Percentiles rank a stretch among this genome's conserved stretches.
These are phyloP conservation scores for Pyralis farinalis DNA, from an alignment of 2,888 invertebrate species.

Conservation along the genomic window DNA sequence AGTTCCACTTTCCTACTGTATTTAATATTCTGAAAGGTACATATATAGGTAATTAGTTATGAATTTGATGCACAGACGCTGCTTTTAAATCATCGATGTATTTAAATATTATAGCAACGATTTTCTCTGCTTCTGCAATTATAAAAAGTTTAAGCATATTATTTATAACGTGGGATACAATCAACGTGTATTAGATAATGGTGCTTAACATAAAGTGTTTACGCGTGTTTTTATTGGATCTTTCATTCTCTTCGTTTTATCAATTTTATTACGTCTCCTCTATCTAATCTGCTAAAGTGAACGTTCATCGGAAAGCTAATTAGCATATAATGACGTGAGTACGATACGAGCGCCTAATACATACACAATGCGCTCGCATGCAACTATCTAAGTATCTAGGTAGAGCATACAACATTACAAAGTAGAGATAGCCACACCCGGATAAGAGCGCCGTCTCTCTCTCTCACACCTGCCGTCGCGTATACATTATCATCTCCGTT, in stretches of 20 bases:
- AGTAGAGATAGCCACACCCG: conserved; percentile 72
- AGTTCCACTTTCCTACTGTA: no score
- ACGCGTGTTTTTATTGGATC: conserved; percentile 16
- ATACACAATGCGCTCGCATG: conserved; percentile 44
- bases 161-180: no score
- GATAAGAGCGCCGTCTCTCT: conserved; percentile 54
- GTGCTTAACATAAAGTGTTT: not conserved
- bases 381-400: conserved; percentile 46
- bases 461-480: conserved; percentile 41
- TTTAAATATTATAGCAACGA: no score
- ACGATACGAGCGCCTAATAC: conserved; percentile 41
- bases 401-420: conserved; percentile 46
- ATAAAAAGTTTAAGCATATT: no score
- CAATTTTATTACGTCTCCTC: conserved; percentile 24
- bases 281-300: conserved; percentile 39
- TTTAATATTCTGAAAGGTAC: no score
- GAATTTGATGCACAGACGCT: no score
- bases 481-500: conserved; percentile 30
- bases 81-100: no score
- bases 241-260: conserved; percentile 24
- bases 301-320: conserved; percentile 52
- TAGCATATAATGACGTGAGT: conserved; percentile 61
- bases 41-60: no score
- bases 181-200: no score
- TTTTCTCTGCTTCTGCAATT: no score